Conservation (phyloP, 1,140 invertebrate species). For the Drosophila kurseongensis region DNA sequence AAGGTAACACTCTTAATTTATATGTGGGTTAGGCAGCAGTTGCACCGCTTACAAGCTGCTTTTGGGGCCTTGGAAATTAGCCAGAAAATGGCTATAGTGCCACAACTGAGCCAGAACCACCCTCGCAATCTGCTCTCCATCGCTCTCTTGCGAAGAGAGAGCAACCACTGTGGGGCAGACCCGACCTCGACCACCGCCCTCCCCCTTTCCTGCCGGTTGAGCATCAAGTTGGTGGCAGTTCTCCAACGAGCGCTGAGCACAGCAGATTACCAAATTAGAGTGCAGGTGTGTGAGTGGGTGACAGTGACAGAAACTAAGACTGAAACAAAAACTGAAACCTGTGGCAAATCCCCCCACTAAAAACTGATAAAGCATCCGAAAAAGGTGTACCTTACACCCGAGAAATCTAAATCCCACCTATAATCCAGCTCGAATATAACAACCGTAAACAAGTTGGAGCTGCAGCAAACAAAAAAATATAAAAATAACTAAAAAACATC, state of each 20-base stretch:
- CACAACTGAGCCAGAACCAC: background rate
- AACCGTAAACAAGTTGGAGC: slow-evolving; percentile 11
- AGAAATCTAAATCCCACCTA: slow-evolving; percentile 24
- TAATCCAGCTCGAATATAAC: slow-evolving; percentile 8
- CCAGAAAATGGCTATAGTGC: background rate
- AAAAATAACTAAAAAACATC: background rate
- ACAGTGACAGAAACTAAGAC: background rate
- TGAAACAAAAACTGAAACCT: slow-evolving; percentile 9
- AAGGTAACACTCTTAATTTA: too few relatives aligned
- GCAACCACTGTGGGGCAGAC: background rate
- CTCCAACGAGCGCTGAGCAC: slow-evolving; percentile 1
- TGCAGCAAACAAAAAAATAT: slow-evolving; percentile 2
- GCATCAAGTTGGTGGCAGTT: slow-evolving; percentile 34
- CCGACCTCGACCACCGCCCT: background rate
- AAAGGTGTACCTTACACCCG: slow-evolving; percentile 7
- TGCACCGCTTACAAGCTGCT: too few relatives aligned
- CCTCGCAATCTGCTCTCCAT: background rate
- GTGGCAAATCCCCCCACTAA: slow-evolving; percentile 8
- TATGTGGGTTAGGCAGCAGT: too few relatives aligned
- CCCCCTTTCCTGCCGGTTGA: background rate
- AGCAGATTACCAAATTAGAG: slow-evolving; percentile 16
- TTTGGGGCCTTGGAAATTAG: too few relatives aligned
- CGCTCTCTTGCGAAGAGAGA: background rate
- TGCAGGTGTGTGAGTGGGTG: slow-evolving; percentile 15
- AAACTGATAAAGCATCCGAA: slow-evolving; percentile 18